phyloP scores from a whole-genome alignment of 2,888 invertebrate genomes.

The Opisthograptis luteolata region DNA sequence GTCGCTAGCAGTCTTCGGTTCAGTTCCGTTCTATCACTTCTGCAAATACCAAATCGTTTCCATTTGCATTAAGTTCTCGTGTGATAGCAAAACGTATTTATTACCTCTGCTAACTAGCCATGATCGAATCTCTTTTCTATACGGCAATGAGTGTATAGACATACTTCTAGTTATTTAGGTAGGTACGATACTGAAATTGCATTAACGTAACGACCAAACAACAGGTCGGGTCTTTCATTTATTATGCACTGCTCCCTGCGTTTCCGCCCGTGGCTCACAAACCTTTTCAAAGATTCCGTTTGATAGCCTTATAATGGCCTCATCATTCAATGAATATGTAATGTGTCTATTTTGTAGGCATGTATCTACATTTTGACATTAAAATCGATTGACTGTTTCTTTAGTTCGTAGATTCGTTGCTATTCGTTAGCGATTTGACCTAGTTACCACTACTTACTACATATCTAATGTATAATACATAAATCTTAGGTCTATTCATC shows the following conservation, averaged over 20 bases:
- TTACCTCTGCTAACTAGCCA: background rate
- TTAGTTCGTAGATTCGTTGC: constrained; percentile 18
- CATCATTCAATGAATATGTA: no score
- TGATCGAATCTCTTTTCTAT: background rate
- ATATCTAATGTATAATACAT: no score
- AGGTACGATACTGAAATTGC: no score
- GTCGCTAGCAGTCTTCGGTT: constrained; percentile 25
- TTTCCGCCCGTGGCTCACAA: no score
- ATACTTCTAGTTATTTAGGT: no score
- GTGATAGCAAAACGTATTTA: background rate
- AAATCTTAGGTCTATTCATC: constrained; percentile 1
- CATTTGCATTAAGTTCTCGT: no score
- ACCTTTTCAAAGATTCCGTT: background rate
- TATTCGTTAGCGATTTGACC: constrained; percentile 31
- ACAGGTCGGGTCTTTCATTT: no score
- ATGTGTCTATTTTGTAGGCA: no score
- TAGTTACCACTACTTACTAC: constrained; percentile 16
- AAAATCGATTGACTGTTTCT: constrained; percentile 21
- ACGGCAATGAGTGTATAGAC: no score
- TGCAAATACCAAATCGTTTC: background rate
- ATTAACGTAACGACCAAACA: no score
- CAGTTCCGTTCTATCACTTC: background rate
- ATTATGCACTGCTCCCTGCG: no score
- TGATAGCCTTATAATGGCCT: constrained; percentile 1
- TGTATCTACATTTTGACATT: no score